These are phyloP conservation scores for Cetonia aurata DNA, from an alignment of 2,888 invertebrate species.

Conservation along the genomic window DNA sequence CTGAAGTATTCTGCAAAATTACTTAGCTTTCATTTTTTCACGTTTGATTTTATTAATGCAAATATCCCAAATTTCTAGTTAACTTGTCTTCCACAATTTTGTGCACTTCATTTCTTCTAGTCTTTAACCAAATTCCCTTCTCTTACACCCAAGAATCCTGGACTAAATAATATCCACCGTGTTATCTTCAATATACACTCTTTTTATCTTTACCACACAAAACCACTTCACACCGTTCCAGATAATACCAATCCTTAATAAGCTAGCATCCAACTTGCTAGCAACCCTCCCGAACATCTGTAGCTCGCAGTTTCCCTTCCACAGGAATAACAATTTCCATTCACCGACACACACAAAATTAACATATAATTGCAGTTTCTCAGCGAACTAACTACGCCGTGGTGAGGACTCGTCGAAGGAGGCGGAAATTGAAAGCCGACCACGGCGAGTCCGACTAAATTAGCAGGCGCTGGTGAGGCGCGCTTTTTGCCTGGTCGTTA, in stretches of 20 bases:
- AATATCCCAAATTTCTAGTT: too few species aligned
- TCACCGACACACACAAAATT: constrained; percentile 20
- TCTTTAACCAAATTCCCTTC: too few species aligned
- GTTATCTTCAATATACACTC: neutral
- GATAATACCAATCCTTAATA: neutral
- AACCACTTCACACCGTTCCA: neutral
- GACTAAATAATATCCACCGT: neutral
- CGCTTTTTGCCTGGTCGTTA: neutral
- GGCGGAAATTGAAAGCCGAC: constrained; percentile 12
- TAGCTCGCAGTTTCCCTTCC: too few species aligned
- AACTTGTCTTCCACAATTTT: too few species aligned
- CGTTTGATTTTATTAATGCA: too few species aligned
- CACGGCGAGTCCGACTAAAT: constrained; percentile 8
- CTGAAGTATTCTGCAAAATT: too few species aligned
- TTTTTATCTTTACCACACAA: neutral
- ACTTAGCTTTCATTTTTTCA: too few species aligned
- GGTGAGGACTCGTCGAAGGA: neutral
- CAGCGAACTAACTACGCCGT: constrained; percentile 1
- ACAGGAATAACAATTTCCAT: constrained; percentile 4
- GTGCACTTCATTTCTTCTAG: too few species aligned
- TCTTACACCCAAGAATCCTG: too few species aligned
- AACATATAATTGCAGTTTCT: constrained; percentile 32
- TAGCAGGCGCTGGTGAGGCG: neutral
- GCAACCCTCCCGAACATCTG: too few species aligned
- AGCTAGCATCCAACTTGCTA: too few species aligned